Percentiles rank a stretch among this genome's conserved stretches.
phyloP scores from a whole-genome alignment of 2,797 vertebrate species.

The Emydoidea blandingii region DNA sequence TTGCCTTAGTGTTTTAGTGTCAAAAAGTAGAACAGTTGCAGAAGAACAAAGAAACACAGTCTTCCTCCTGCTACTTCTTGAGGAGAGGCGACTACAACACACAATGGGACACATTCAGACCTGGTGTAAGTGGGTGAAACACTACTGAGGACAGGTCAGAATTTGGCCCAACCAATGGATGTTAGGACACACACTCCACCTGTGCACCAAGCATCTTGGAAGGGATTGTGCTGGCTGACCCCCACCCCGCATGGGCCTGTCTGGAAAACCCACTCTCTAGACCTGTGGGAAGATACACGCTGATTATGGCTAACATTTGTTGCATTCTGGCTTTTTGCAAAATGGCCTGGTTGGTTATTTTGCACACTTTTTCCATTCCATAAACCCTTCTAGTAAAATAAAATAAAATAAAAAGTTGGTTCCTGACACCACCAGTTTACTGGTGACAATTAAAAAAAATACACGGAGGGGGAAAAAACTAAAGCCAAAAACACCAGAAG shows the following conservation, averaged over 20 bases:
- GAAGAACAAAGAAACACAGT: slow-evolving; percentile 55
- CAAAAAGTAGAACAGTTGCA: slow-evolving; percentile 47
- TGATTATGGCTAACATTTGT: slow-evolving; percentile 20
- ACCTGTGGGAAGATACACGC: slow-evolving; percentile 7
- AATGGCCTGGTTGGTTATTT: not conserved
- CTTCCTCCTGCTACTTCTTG: slow-evolving; percentile 46
- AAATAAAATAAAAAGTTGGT: not conserved
- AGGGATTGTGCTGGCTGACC: not conserved
- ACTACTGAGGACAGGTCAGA: not conserved
- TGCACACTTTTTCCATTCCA: not conserved
- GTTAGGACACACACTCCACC: slow-evolving; percentile 7
- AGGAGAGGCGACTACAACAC: not conserved
- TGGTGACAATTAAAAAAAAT: not conserved
- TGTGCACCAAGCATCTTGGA: not conserved
- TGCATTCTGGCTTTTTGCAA: not conserved
- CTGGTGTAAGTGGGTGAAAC: not conserved
- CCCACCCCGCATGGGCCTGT: not conserved
- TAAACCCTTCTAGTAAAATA: slow-evolving; percentile 1
- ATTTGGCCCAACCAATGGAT: not conserved
- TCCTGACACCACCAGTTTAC: not conserved
- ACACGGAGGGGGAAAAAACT: not conserved
- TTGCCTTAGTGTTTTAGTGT: slow-evolving; percentile 64
- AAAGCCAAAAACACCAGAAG: not conserved
- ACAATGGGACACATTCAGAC: not conserved
- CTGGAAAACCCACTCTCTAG: not conserved